Percentiles rank a stretch among this genome's conserved stretches.
These are phyloP conservation scores for rabbit (Oryctolagus cuniculus) DNA, from an alignment of 2,113 vertebrate genomes.

Conservation along the genomic window mOryCun1.1 NC_091445.1:62819501-62820000, in stretches of 20 bases:
- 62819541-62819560: not conserved
- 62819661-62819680: slow-evolving; percentile 97
- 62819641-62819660: slow-evolving; percentile 51
- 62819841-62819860: not conserved
- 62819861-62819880: not conserved
- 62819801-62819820: not conserved
- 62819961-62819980: not conserved
- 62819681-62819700: slow-evolving; percentile 97
- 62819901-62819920: no score
- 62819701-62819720: slow-evolving; percentile 99
- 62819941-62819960: not conserved
- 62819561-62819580: not conserved
- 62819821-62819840: not conserved
- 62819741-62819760: slow-evolving; percentile 45
- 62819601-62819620: slow-evolving; percentile 41
- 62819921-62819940: not conserved
- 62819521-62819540: not conserved
- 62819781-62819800: not conserved
- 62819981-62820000: slow-evolving; percentile 26
- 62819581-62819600: slow-evolving; percentile 22
- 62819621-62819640: slow-evolving; percentile 31
- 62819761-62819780: not conserved
- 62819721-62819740: slow-evolving; percentile 96
- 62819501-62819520: slow-evolving; percentile 33
- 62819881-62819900: not conserved